Evolutionary conservation across 2,888 invertebrate genomes (phyloP), one percentile per base, ranked within the genome.

Genomic region (Noctua fimbriata): DNA sequence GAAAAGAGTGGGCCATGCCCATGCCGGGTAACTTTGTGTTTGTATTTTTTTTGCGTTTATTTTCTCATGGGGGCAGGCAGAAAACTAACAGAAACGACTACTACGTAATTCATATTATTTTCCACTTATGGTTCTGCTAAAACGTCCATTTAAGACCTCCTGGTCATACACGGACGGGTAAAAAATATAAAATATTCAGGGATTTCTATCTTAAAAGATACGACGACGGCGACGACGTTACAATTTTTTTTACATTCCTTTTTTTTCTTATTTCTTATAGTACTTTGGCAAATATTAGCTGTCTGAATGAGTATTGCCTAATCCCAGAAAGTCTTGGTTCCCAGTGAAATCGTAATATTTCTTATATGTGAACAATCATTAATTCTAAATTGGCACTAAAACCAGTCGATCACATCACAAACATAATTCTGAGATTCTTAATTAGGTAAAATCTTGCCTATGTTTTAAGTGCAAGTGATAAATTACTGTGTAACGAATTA

Each of bases 401-500:
- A 58, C n/a, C 9, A 49, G 16, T 36, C 58, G n/a, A 65, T 52
- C 52, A 69, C 14, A 81, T 65, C 44, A 72, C 49, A n/a, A 21
- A 14, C 14, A 7, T 72, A 47, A 83, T 79, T 74, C 65, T 65
- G 41, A 41, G 49, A 77, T 66, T 65, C 73, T 67, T 70, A 73
- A 80, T 76, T 73, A 74, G 73, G 66, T 76, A 58, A 83, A 76
- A 28, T 10, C 60, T 41, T 60, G 16, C 69, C 36, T 65, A 49
- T 16, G 52, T 84, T 81, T 36, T 84, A 21, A 84, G 69, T 78
- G 32, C 60, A n/a, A 82, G 36, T 75, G 41, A 69, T 81, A 80
- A 81, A 81, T 81, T 73, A 14, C 65, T 55, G 24, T 21, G 58
- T 69, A 36, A 47, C 63, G 58, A 74, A 67, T 76, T 44, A 63